Evolutionary conservation across 2,888 invertebrate species (phyloP).

Genomic region (Nomada flava): DNA sequence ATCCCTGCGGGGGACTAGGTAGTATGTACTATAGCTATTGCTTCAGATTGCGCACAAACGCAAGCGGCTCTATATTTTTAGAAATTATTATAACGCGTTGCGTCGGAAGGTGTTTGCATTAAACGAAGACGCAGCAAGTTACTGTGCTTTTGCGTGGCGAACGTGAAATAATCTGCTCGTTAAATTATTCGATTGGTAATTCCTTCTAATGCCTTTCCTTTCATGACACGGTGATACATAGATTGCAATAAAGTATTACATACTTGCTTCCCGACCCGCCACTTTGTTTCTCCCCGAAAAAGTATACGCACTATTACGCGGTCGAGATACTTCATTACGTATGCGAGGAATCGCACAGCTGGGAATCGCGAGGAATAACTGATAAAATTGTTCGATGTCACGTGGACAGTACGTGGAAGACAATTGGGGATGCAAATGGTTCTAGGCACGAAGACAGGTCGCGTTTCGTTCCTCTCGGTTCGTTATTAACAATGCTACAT

Average conservation of each 20-base stretch:
- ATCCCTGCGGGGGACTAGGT: neutral
- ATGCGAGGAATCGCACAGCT: conserved; percentile 67
- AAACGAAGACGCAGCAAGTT: neutral
- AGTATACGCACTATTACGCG: conserved; percentile 19
- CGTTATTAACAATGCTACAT: conserved; percentile 5
- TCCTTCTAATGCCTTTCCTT: too few species aligned
- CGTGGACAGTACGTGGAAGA: conserved; percentile 47
- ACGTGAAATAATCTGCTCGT: neutral
- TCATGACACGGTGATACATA: too few species aligned
- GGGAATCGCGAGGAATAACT: conserved; percentile 76
- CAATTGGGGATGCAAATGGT: conserved; percentile 50
- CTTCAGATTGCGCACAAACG: neutral
- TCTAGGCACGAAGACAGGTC: conserved; percentile 36
- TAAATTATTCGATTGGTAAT: neutral
- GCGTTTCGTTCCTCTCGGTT: neutral
- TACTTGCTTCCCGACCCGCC: too few species aligned
- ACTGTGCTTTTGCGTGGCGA: neutral
- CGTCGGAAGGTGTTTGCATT: neutral
- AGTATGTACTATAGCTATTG: neutral
- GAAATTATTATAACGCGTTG: conserved; percentile 12
- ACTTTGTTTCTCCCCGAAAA: too few species aligned
- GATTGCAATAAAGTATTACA: too few species aligned
- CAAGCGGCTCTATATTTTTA: neutral
- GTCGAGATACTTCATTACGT: conserved; percentile 35
- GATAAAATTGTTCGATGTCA: conserved; percentile 68